Evolutionary conservation across 2,113 vertebrate species (phyloP).

Genomic region (Hemichromis elongatus): DNA sequence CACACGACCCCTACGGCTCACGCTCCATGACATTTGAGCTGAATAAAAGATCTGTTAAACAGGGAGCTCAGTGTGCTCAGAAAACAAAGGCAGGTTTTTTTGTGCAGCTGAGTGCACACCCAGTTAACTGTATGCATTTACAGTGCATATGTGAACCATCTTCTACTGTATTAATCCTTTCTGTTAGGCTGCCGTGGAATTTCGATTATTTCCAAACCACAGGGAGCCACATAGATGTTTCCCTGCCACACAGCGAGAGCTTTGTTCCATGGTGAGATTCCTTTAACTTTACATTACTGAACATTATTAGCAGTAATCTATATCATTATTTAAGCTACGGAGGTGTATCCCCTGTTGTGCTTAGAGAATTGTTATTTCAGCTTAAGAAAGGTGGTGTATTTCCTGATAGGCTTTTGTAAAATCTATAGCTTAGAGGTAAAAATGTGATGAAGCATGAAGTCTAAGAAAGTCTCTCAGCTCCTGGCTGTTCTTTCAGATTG

Average conservation of each 20-base stretch:
- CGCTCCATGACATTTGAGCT: conserved; percentile 35
- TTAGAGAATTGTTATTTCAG: background rate
- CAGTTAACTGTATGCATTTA: background rate
- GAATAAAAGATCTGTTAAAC: conserved; percentile 22
- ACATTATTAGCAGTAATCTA: conserved; percentile 20
- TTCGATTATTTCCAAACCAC: background rate
- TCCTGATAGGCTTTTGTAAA: background rate
- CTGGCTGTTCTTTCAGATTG: background rate
- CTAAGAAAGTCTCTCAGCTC: background rate
- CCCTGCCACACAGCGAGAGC: conserved; percentile 5
- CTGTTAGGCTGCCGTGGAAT: background rate
- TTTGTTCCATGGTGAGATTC: conserved; percentile 34
- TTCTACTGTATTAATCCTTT: background rate
- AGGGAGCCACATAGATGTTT: conserved; percentile 1
- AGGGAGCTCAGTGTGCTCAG: background rate
- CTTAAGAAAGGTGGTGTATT: background rate
- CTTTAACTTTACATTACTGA: conserved; percentile 20
- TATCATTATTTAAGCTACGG: background rate
- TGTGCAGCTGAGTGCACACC: background rate
- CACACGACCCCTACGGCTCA: conserved; percentile 7
- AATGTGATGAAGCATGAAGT: background rate
- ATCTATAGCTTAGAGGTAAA: background rate
- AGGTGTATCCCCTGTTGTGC: background rate
- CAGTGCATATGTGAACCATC: background rate
- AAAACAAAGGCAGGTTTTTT: background rate